Conservation (phyloP, 2,797 vertebrate species). For the Anisognathus igniventris region DNA sequence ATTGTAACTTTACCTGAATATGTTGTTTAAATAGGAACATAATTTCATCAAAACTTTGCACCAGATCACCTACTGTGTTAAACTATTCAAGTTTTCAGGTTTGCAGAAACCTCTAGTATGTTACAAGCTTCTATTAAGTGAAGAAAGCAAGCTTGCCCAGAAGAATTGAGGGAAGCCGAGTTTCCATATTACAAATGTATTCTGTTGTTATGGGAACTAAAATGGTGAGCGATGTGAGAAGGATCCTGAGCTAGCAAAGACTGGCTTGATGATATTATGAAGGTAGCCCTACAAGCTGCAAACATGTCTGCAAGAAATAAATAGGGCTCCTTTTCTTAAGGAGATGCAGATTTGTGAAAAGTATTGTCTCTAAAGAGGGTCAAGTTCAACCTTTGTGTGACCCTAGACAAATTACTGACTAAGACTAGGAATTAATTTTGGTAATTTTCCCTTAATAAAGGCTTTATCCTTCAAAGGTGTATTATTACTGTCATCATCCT, state of each 20-base stretch:
- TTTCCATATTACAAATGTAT: conserved; percentile 17
- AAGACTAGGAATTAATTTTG: background rate
- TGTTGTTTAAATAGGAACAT: background rate
- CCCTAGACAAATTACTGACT: background rate
- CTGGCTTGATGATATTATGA: background rate
- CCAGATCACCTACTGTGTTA: background rate
- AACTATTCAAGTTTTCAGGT: background rate
- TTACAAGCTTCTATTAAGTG: background rate
- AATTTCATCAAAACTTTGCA: background rate
- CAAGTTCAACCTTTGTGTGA: background rate
- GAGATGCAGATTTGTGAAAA: background rate
- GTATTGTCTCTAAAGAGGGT: background rate
- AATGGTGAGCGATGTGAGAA: background rate
- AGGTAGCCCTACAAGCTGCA: background rate
- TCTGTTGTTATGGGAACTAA: conserved; percentile 65
- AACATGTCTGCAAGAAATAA: background rate
- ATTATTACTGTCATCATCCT: background rate
- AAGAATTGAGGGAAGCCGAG: background rate
- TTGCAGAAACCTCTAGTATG: background rate
- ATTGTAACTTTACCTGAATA: background rate
- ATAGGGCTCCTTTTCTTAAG: background rate
- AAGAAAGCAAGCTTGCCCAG: background rate
- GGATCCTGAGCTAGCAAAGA: background rate
- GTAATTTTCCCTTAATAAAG: conserved; percentile 25
- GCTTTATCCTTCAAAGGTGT: background rate